Evolutionary conservation across 1,140 invertebrate species (phyloP), one percentile per base, ranked within the genome.

Genomic region (Drosophila paulistorum): DNA sequence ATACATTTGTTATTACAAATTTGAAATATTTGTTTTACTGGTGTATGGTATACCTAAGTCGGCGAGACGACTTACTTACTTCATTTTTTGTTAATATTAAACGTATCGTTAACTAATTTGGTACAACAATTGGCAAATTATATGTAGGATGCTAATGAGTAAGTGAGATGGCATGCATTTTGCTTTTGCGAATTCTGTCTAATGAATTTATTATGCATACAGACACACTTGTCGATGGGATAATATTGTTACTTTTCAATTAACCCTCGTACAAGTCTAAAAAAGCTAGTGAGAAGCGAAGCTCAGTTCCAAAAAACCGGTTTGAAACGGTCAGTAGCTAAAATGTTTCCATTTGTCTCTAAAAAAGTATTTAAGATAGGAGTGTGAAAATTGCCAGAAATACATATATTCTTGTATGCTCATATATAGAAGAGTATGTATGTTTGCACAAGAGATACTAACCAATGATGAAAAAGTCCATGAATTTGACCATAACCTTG

Each of bases 321-420:
- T 59, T 59, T 59, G 17, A 37, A 59, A 37, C 33, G 57, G 57
- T 37, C 30, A 33, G 17, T 37, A 59, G 57, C 14, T 14, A 20
- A 17, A 37, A 11, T 57, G 54, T 26, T 33, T 57, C 54, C 26
- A 57, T 57, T n/a, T 51, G 45, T 33, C 54, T 57, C 26, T 30
- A 30, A 30, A 33, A 55, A 57, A 57, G 13, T 57, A 57, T 30
- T 57, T 33, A 37, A 59, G 57, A 59, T 59, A 59, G 30, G n/a
- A 17, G 57, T 59, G 57, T 20, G 35, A 59, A 59, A 59, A 59
- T 59, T 10, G 57, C 35, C 33, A 33, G 14, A 37, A 17, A 37
- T 4, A 26, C 23, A 26, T 4, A 35, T 35, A 48, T 48, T 1
- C 9, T 7, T 51, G 13, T 51, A 51, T 51, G 17, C 9, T 17